Conservation (phyloP, 2,797 vertebrate genomes). For the Phylloscopus collybita region DNA sequence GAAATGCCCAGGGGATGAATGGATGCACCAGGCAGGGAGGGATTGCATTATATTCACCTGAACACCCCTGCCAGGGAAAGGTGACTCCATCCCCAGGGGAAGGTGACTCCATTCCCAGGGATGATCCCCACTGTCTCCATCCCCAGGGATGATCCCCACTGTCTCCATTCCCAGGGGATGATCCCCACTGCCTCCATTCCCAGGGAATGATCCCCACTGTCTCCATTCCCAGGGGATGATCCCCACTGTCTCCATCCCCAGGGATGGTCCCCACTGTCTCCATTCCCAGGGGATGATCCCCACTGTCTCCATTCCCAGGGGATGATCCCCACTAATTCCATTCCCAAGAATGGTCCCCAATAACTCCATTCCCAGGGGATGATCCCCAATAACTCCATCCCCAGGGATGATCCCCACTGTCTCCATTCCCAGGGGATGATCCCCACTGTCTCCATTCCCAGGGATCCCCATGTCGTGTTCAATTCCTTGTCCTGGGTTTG, state of each 20-base stretch:
- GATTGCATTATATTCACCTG: accelerated
- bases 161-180: background rate
- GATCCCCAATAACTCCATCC: background rate
- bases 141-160: too few species aligned
- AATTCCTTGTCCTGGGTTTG: accelerated
- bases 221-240: background rate
- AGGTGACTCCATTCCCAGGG: too few species aligned
- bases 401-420: background rate
- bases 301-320: background rate
- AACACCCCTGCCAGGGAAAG: background rate
- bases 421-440: background rate
- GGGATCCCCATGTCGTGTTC: accelerated
- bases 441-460: accelerated
- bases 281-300: too few species aligned
- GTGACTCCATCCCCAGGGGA: too few species aligned
- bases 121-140: too few species aligned
- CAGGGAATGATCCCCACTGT: too few species aligned
- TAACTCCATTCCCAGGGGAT: background rate
- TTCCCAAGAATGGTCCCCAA: too few species aligned
- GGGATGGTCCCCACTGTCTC: too few species aligned
- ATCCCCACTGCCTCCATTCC: accelerated
- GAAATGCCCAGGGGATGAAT: accelerated
- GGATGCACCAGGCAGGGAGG: background rate
- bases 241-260: too few species aligned
- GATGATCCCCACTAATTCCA: background rate